phyloP scores from a whole-genome alignment of 2,113 vertebrate species.

The Notothenia coriiceps region DNA sequence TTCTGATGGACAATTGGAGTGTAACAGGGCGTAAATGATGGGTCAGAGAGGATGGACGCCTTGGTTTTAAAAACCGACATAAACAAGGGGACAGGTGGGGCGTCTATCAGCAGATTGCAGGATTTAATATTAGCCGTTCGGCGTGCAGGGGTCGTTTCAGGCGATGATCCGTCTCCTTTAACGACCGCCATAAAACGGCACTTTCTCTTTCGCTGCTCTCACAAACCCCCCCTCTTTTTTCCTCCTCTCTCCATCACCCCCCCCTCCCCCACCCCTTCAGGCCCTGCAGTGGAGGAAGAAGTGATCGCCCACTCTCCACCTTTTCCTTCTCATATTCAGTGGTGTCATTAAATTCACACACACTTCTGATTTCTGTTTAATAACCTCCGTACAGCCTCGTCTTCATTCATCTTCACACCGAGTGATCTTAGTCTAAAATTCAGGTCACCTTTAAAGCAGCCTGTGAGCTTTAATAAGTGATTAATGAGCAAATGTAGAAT shows the following conservation, averaged over 20 bases:
- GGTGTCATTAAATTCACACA: conserved; percentile 47
- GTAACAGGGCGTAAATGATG: conserved; percentile 72
- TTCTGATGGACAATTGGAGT: conserved; percentile 63
- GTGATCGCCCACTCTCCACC: conserved; percentile 37
- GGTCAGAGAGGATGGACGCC: conserved; percentile 61
- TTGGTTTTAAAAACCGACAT: conserved; percentile 66
- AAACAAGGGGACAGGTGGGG: conserved; percentile 70
- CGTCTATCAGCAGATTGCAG: conserved; percentile 69
- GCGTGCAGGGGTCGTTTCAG: conserved; percentile 66
- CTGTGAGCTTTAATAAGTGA: conserved; percentile 3
- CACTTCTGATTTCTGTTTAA: conserved; percentile 41
- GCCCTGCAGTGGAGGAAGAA: conserved; percentile 35
- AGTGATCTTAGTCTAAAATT: conserved; percentile 28
- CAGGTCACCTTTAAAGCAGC: conserved; percentile 36
- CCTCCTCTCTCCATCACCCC: conserved; percentile 33
- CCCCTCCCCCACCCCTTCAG: background rate
- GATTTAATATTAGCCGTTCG: conserved; percentile 71
- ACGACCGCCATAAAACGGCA: conserved; percentile 70
- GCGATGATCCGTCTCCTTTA: conserved; percentile 78
- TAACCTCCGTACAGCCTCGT: conserved; percentile 12
- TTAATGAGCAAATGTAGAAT: background rate
- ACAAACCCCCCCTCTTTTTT: background rate
- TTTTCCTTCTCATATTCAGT: conserved; percentile 38
- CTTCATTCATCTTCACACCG: too few species aligned
- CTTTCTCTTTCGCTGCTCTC: conserved; percentile 54